phyloP scores from a whole-genome alignment of 30 jellyfish, hydroid and myxozoan genomes.

The Aurelia sp. region DNA sequence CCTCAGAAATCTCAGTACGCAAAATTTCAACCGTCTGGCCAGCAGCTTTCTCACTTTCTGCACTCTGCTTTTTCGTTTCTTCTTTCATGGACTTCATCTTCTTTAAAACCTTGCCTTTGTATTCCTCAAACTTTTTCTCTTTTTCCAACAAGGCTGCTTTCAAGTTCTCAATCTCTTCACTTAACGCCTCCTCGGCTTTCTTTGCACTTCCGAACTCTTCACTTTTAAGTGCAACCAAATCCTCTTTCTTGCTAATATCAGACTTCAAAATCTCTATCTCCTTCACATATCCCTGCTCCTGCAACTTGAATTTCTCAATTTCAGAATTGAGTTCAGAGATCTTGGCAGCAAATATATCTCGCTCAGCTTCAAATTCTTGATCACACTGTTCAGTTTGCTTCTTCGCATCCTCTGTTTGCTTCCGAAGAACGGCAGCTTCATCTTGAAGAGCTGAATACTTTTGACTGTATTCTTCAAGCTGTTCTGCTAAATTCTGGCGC shows the following conservation, averaged over 20 bases:
- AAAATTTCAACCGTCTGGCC: background rate
- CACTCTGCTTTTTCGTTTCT: constrained; percentile 15
- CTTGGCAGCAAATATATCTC: constrained; percentile 48
- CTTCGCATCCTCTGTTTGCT: background rate
- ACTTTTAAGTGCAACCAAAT: background rate
- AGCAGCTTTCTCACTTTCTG: background rate
- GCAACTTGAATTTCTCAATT: background rate
- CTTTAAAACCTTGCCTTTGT: constrained; percentile 53
- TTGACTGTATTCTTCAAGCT: background rate
- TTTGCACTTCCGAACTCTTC: constrained; percentile 23
- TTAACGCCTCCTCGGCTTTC: background rate
- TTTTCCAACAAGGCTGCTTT: constrained; percentile 22
- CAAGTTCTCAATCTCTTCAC: constrained; percentile 23
- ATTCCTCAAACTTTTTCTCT: constrained; percentile 44
- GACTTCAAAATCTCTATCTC: constrained; percentile 41
- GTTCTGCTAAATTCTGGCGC: background rate
- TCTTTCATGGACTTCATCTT: constrained; percentile 67
- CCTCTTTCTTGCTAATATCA: constrained; percentile 9
- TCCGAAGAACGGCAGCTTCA: background rate
- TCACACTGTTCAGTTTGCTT: constrained; percentile 4
- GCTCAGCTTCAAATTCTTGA: constrained; percentile 54
- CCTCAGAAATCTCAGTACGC: background rate
- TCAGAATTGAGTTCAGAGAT: constrained; percentile 32
- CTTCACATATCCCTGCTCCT: background rate
- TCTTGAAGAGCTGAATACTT: background rate